Conservation (phyloP, 2,888 invertebrate genomes). For the Podabrus alpinus region DNA sequence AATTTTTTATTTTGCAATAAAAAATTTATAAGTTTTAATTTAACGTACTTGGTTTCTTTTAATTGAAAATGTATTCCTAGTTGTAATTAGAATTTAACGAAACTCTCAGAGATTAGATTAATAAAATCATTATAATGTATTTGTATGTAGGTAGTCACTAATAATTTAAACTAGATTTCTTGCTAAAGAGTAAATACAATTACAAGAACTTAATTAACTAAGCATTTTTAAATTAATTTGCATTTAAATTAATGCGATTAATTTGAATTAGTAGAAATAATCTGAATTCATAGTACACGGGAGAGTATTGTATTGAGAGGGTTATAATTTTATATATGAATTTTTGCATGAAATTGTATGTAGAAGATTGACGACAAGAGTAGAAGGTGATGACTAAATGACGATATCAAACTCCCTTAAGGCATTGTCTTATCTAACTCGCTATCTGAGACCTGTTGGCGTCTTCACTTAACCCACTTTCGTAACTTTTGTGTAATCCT, state of each 20-base stretch:
- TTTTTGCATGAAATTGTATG: slow-evolving; percentile 2
- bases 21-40: too few species aligned
- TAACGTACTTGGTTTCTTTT: not conserved
- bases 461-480: slow-evolving; percentile 25
- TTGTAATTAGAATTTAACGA: not conserved
- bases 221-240: not conserved
- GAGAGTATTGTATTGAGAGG: not conserved
- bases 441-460: slow-evolving; percentile 31
- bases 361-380: slow-evolving; percentile 45
- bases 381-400: slow-evolving; percentile 47
- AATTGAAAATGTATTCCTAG: not conserved
- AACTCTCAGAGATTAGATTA: not conserved
- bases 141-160: not conserved
- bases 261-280: not conserved
- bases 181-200: not conserved
- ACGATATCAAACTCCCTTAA: slow-evolving; percentile 42
- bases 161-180: not conserved
- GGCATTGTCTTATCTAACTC: slow-evolving; percentile 37
- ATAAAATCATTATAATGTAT: not conserved
- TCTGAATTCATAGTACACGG: not conserved
- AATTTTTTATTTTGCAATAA: too few species aligned
- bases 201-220: not conserved
- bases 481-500: slow-evolving; percentile 23
- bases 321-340: not conserved
- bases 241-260: not conserved